Conservation (phyloP, 2,888 invertebrate species). For the Alviniconcha strummeri region DNA sequence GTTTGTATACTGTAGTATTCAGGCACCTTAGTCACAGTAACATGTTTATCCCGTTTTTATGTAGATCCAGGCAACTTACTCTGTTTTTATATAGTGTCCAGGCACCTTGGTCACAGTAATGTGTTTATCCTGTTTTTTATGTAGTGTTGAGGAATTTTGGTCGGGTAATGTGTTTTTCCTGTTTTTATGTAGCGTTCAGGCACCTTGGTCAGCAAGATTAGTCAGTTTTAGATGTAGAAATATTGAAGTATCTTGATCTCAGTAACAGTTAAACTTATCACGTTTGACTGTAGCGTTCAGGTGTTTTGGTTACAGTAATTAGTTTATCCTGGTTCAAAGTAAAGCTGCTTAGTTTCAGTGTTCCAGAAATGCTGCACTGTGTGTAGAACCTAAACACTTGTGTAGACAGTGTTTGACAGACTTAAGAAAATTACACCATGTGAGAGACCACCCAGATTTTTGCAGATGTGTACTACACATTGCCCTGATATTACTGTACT, state of each 20-base stretch:
- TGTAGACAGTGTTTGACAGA: too few species aligned
- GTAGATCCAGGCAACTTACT: slow-evolving; percentile 57
- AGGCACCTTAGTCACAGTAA: slow-evolving; percentile 70
- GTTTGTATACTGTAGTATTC: slow-evolving; percentile 43
- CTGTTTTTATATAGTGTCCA: slow-evolving; percentile 44
- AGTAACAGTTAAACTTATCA: slow-evolving; percentile 49
- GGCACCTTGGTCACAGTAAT: slow-evolving; percentile 70
- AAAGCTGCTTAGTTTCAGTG: too few species aligned
- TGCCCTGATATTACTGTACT: too few species aligned
- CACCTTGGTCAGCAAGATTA: slow-evolving; percentile 60
- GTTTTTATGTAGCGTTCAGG: slow-evolving; percentile 39
- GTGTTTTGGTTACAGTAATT: slow-evolving; percentile 69
- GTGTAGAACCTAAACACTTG: too few species aligned
- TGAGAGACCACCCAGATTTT: too few species aligned
- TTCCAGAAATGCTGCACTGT: too few species aligned
- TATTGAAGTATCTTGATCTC: slow-evolving; percentile 2
- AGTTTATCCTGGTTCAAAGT: not conserved
- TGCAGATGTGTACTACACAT: too few species aligned
- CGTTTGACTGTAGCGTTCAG: slow-evolving; percentile 43
- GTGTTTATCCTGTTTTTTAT: not conserved
- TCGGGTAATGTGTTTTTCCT: slow-evolving; percentile 54
- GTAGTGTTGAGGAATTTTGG: slow-evolving; percentile 65
- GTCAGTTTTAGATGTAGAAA: too few species aligned
- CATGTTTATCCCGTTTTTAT: not conserved
- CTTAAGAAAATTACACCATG: too few species aligned